Base-by-base conservation (phyloP, 1,140 invertebrate genomes). In the Penaeus indicus region DNA sequence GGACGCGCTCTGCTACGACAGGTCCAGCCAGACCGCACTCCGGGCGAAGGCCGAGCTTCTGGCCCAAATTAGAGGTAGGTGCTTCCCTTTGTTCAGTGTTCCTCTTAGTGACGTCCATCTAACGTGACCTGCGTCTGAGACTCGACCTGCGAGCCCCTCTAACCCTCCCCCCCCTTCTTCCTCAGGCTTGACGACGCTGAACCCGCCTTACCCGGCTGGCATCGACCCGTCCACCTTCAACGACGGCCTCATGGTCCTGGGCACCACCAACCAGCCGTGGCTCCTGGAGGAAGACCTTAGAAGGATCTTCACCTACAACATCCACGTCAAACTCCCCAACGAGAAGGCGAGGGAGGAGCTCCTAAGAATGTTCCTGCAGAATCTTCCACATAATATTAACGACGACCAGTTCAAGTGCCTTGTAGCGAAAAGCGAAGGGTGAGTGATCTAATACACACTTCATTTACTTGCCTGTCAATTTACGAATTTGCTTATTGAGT, bases 381-480 rank as follows among this genome's bases (percentile, higher is more conserved):
- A 78, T 32, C 81, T 90, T 21, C 83, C 88, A 27, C 89, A 91
- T 69, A 86, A 79, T 21, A 81, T 91, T 64, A 90, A 61, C 25
- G 84, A 86, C 63, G 89, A 90, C 27, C 88, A 91, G 60, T 91
- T 90, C 85, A 89, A 91, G 77, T 91, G 90, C 72, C 86, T 91
- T 27, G 89, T 91, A 38, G 89, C 89, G 22, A 91, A 91, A 67
- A 91, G 89, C 25, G 90, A 91, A 88, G 90, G 90, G 90, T 91
- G 62, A 91, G 89, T 89, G n/a, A 16, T 22, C 19, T 1, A 22
- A 8, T 1, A 79, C 38, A 42, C 38, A 4, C 38, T 63, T 69
- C 72, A 32, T 85, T 19, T 69, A 32, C 42, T 38, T 42, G 7
- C 32, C n/a, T 32, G 4, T 79, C 32, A 3, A 32, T 54, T 79